Base-by-base conservation (phyloP, 2,113 vertebrate genomes). In the Rhynchomys soricoides region DNA sequence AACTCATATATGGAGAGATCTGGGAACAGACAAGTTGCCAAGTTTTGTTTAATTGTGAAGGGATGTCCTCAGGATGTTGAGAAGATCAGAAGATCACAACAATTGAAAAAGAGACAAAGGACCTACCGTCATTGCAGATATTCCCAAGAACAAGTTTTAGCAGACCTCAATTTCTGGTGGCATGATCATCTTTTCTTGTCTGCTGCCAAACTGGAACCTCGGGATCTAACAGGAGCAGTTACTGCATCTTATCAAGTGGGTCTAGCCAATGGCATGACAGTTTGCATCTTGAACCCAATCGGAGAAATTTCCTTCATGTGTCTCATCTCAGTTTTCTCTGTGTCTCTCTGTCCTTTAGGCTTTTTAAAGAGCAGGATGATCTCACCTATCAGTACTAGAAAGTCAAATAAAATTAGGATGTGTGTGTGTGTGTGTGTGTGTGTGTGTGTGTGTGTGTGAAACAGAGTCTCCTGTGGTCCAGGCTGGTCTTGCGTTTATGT, bases 381-480 rank as follows among this genome's bases (percentile, higher is more conserved):
- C 40, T 59, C 3, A 4, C 22, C 64, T 89, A 78, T 90, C 26
- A 95, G 40, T 73, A 90, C 70, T 48, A 43, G 26, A 85, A 74
- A 50, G 43, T 90, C 75, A 90, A 71, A 22, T 87, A 85, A 91
- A 96, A 86, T 24, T 91, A 64, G 43, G 24, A 68, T 40, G 68
- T 22, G 95, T 26, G 16, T 22, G 34, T 2, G 50, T 37, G 37
- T 11, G 17, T 37, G 7, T 9, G 2, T 4, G 34, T 15, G n/a
- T 19, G 71, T 16, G n/a, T n/a, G n/a, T n/a, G 21, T 7, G 1
- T 43, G 13, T n/a, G 22, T 21, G 22, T 8, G 55, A 55, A 55
- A 78, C 19, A 77, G 40, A 43, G 40, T 50, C 40, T 21, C 45
- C 22, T 21, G 29, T 7, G 48, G 45, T 45, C 64, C 31, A 86